Evolutionary conservation across 1,140 invertebrate genomes (phyloP), one percentile per base, ranked within the genome.

Genomic region (Drosophila elegans): DNA sequence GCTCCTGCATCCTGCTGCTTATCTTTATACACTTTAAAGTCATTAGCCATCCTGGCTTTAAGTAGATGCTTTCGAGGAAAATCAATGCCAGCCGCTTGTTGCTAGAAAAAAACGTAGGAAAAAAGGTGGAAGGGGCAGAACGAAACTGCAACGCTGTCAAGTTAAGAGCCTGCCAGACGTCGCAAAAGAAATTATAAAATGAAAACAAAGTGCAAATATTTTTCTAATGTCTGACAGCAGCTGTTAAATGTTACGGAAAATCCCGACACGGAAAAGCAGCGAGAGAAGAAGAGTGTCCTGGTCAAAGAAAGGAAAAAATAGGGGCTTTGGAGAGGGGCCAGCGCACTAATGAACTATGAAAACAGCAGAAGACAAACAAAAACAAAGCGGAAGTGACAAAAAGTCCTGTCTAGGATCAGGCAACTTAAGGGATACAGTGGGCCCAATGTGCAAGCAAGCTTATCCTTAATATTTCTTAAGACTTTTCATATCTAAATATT

Each of bases 21-120:
- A 88, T 86, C 83, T 88, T 76, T 79, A 61, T 60, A 67, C 79
- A 88, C 38, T 73, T 88, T 86, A 83, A 88, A 86, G 83, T 88
- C 83, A 88, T 88, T 86, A 88, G 84, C 80, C 69, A 52, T 5
- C 52, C 60, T 44, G 60, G 56, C 81, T 78, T 85, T 46, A 80
- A 85, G 68, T 10, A 82, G 55, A 44, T 78, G 57, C 79, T 55
- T 42, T 66, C 42, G 32, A 38, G 44, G 59, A 59, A 79, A 79
- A 79, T 66, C 77, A 85, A 84, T 80, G 81, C 59, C 59, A 48
- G 60, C 27, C 45, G 38, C 41, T 39, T 57, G 39, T 5, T 27
- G 6, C 4, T 16, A 34, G 59, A 3, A 45, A 59, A 7, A 13
- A 59, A 36, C 27, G 51, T 59, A 12, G 48, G 12, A 12, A 55